phyloP scores from a whole-genome alignment of 2,797 vertebrate species.

The Macropus fuliginosus region DNA sequence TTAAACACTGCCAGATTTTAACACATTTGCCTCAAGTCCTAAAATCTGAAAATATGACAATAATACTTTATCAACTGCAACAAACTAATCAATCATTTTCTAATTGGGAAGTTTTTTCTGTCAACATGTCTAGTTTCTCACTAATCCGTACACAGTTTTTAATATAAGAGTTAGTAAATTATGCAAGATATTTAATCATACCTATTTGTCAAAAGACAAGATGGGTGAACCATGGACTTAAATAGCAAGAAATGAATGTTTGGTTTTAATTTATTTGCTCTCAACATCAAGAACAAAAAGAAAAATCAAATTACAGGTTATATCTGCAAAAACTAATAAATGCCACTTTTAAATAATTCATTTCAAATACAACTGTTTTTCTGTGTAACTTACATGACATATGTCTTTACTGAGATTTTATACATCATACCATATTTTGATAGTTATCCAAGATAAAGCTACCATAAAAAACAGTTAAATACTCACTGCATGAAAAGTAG shows the following conservation, averaged over 20 bases:
- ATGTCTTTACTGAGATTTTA: slow-evolving; percentile 52
- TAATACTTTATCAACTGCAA: slow-evolving; percentile 76
- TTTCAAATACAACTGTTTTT: slow-evolving; percentile 73
- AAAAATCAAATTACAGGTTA: slow-evolving; percentile 76
- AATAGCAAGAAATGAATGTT: slow-evolving; percentile 79
- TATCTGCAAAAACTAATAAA: slow-evolving; percentile 64
- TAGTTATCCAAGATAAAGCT: background rate
- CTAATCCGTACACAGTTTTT: slow-evolving; percentile 80
- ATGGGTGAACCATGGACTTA: slow-evolving; percentile 78
- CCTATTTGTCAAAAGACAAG: slow-evolving; percentile 82
- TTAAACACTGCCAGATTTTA: slow-evolving; percentile 25
- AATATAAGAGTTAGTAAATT: slow-evolving; percentile 83
- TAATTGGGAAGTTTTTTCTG: slow-evolving; percentile 77
- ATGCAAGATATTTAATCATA: slow-evolving; percentile 84
- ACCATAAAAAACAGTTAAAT: background rate
- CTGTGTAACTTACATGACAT: slow-evolving; percentile 58
- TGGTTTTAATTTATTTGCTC: slow-evolving; percentile 83
- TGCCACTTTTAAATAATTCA: slow-evolving; percentile 66
- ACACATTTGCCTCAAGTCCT: slow-evolving; percentile 42
- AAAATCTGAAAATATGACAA: slow-evolving; percentile 76
- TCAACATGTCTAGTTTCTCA: slow-evolving; percentile 73
- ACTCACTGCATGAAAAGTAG: background rate
- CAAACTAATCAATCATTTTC: slow-evolving; percentile 81
- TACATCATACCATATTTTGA: background rate
- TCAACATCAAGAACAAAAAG: slow-evolving; percentile 68